These are phyloP conservation scores for Drosophila orosa DNA, from an alignment of 1,140 invertebrate species.

Conservation along the genomic window DNA sequence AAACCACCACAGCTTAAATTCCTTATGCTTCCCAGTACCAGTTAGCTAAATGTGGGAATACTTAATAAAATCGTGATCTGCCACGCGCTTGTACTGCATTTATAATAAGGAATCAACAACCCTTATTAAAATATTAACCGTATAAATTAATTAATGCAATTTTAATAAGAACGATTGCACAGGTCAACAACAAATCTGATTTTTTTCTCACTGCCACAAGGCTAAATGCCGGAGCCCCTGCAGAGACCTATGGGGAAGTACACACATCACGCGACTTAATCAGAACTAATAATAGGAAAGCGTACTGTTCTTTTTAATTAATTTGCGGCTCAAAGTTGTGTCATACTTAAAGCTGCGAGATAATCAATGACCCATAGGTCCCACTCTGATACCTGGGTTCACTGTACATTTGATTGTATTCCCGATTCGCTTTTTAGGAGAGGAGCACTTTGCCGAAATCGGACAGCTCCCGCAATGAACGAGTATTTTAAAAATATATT, in stretches of 20 bases:
- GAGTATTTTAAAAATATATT: constrained; percentile 41
- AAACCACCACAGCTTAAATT: neutral
- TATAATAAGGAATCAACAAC: constrained; percentile 45
- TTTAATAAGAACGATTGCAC: constrained; percentile 11
- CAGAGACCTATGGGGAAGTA: neutral
- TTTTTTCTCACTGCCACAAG: neutral
- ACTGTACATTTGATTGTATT: constrained; percentile 25
- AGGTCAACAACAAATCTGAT: neutral
- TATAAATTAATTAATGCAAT: constrained; percentile 27
- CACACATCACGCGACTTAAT: neutral
- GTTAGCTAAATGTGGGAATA: neutral
- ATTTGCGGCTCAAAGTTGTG: neutral
- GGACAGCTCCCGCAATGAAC: neutral
- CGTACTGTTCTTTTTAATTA: neutral
- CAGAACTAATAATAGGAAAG: neutral
- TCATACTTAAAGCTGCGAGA: neutral
- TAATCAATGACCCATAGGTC: constrained; percentile 13
- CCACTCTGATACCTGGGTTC: constrained; percentile 9
- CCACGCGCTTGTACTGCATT: constrained; percentile 23
- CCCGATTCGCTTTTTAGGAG: neutral
- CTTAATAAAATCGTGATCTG: constrained; percentile 17
- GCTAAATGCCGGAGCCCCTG: neutral
- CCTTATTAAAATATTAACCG: constrained; percentile 36
- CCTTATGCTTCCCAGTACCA: neutral
- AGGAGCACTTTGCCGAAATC: neutral